Base-by-base conservation (phyloP, 2,113 vertebrate species). In the Tetrax tetrax region DNA sequence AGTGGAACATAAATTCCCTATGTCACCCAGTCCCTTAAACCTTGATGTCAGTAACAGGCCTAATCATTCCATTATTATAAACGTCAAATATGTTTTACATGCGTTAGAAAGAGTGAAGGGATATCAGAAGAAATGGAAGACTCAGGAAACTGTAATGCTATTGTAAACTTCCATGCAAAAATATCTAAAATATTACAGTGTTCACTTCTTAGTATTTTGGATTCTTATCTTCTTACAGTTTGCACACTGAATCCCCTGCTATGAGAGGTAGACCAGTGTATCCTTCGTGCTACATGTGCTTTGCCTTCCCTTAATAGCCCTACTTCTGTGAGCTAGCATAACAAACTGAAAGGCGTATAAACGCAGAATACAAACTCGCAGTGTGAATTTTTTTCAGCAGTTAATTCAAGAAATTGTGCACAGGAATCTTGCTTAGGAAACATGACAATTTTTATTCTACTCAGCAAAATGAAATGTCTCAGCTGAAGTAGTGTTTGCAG, bases 31-130 rank as follows among this genome's bases (percentile, higher is more conserved):
- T 96, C 89, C 95, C 92, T 95, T 96, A 98, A 98, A 97, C 92
- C 83, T 87, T 96, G 94, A 97, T 96, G 97, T 96, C 95, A 97
- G 93, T 96, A 97, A 97, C 96, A 95, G 96, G 94, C 87, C 93
- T 97, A 97, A 96, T 97, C 93, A 98, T 96, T 96, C 84, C 84
- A 96, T 94, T 97, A 96, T 97, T 96, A 97, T 96, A 96, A 97
- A 96, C 29, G 90, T 96, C 97, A 97, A 96, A 94, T 97, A 96
- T 93, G 61, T 92, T 96, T 96, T 97, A 90, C 91, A 97, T 94
- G 84, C 84, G 74, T 80, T 96, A 90, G 82, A 90, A 97, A 93
- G 83, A 94, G 89, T 60, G 77, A 92, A 95, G 41, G 83, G 60
- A 61, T 91, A 89, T 83, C 68, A 90, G 79, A 93, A 95, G 66